Evolutionary conservation across 2,113 vertebrate genomes (phyloP).

Genomic region (Paramormyrops kingsleyae): DNA sequence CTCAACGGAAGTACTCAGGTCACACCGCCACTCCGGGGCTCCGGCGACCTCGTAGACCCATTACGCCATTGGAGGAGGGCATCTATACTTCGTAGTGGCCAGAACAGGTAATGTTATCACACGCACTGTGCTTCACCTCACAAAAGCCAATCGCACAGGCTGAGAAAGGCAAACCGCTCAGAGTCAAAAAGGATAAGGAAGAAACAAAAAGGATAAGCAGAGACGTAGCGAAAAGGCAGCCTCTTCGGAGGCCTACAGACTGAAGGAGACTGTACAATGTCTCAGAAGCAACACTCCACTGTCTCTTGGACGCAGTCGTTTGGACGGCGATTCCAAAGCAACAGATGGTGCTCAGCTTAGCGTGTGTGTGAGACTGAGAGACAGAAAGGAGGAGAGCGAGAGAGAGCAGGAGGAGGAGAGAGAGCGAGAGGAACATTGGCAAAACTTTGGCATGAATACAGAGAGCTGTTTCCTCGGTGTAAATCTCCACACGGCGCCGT

Average conservation of each 20-base stretch:
- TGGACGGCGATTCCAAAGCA: conserved; percentile 7
- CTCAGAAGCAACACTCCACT: background rate
- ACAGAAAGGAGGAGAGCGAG: conserved; percentile 3
- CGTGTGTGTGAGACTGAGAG: conserved; percentile 12
- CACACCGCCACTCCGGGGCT: background rate
- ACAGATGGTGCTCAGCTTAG: conserved; percentile 15
- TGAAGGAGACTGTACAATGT: background rate
- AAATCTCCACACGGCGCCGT: conserved; percentile 40
- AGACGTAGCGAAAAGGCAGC: background rate
- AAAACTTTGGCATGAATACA: conserved; percentile 53
- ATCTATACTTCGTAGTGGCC: background rate
- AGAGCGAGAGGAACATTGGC: background rate
- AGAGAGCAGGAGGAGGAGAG: conserved; percentile 13
- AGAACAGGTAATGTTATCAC: background rate
- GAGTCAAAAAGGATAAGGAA: background rate
- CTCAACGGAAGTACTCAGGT: background rate
- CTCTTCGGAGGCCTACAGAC: background rate
- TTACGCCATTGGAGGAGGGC: background rate
- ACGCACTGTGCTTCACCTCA: background rate
- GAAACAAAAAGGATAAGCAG: background rate
- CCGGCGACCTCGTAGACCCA: background rate
- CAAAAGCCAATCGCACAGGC: background rate
- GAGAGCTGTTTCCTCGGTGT: conserved; percentile 42
- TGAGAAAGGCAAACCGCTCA: background rate
- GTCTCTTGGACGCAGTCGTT: background rate